Conservation (phyloP, 2,888 invertebrate genomes). For the Dolichomitus sp. region DNA sequence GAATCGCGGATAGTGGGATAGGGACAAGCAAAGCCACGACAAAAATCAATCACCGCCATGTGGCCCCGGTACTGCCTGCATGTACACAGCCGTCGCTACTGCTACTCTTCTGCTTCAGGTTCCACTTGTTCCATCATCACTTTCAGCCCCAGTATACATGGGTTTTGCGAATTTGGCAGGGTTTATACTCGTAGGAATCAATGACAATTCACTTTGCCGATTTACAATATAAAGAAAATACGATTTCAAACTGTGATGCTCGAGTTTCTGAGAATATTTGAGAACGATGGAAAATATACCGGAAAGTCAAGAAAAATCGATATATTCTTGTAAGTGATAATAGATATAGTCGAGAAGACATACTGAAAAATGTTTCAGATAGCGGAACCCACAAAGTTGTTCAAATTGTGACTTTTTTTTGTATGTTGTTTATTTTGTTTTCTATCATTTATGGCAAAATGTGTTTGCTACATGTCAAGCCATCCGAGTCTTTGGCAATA, state of each 20-base stretch:
- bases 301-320: background rate
- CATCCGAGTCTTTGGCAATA: background rate
- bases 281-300: background rate
- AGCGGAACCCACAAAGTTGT: background rate
- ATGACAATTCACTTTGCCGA: background rate
- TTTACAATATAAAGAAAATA: background rate
- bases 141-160: background rate
- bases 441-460: background rate
- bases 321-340: background rate
- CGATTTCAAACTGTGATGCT: background rate
- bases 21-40: constrained; percentile 84
- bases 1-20: constrained; percentile 81
- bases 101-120: background rate
- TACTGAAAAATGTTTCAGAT: background rate
- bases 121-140: background rate
- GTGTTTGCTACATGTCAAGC: background rate
- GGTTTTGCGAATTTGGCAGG: background rate
- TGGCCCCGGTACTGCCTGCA: constrained; percentile 74
- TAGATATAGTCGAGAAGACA: background rate
- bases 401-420: no score
- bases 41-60: constrained; percentile 84
- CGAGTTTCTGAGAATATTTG: background rate
- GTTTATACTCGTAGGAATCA: background rate
- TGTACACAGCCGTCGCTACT: constrained; percentile 7
- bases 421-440: background rate